Base-by-base conservation (phyloP, 2,888 invertebrate species). In the Saturnia japonica region DNA sequence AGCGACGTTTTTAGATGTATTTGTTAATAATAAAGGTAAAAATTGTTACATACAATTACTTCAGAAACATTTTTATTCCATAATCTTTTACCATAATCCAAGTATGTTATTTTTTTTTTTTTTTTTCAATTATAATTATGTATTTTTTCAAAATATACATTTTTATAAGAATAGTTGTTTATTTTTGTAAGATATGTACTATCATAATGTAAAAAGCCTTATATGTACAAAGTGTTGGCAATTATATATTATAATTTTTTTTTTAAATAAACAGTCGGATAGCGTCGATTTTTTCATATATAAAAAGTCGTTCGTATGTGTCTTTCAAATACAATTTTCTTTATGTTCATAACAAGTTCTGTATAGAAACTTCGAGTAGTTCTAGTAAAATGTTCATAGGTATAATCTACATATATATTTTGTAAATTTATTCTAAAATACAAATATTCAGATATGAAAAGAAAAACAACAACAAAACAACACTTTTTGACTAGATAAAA, bases 401-500 rank as follows among this genome's bases (percentile, higher is more conserved):
- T 34, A 34, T 6, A 22, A 54, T 22, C 22, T 22, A 54, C 22
- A 22, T 54, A 22, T 54, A 54, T n/a, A 22, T 22, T 54, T 54
- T 54, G 54, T 54, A 54, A 54, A 54, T 54, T 54, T 54, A 54
- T 8, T 54, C 54, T 54, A 54, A 54, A 54, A 54, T 1, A 11
- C 54, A 22, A 54, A 54, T 54, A 54, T 1, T 8, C 22, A 22
- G 2, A 54, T 54, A 54, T 60, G 14, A 28, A 57, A 60, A 28
- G n/a, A n/a, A n/a, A n/a, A n/a, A n/a, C n/a, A 11, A 60, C 34
- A 34, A 34, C 34, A 34, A 4, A 34, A 2, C 57, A 60, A n/a
- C n/a, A n/a, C n/a, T n/a, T 60, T 60, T 60, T 60, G 57, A 60
- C 57, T 60, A 60, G 57, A 60, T 28, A 60, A 25, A 60, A 54